Percentiles rank a stretch among this genome's conserved stretches.
These are phyloP conservation scores for Cosmia pyralina DNA, from an alignment of 2,888 invertebrate species.

Conservation along the genomic window DNA sequence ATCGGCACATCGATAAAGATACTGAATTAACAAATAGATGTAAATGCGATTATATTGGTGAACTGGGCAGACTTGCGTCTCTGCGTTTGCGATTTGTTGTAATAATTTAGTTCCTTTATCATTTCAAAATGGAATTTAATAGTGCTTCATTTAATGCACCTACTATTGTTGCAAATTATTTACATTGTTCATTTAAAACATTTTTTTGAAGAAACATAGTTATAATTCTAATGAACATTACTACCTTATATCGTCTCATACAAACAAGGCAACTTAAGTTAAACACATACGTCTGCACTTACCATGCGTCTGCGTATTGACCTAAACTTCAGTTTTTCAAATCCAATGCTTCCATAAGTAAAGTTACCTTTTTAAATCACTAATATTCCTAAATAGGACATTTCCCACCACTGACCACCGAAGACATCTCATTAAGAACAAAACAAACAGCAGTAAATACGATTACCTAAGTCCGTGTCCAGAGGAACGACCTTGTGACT, in stretches of 20 bases:
- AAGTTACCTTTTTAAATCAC: not conserved
- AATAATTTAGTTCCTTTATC: too few species aligned
- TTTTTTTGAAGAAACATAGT: too few species aligned
- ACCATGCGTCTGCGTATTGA: too few species aligned
- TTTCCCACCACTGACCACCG: not conserved
- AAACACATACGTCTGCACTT: too few species aligned
- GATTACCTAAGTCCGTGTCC: constrained; percentile 42
- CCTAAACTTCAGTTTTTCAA: not conserved
- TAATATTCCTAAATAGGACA: not conserved
- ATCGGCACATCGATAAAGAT: constrained; percentile 67
- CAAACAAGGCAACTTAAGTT: too few species aligned
- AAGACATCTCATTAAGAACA: constrained; percentile 32
- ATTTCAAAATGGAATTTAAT: too few species aligned
- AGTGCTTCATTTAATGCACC: too few species aligned
- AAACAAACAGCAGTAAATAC: constrained; percentile 46
- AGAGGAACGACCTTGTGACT: constrained; percentile 27
- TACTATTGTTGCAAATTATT: too few species aligned
- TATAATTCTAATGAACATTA: too few species aligned
- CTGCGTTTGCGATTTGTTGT: constrained; percentile 6
- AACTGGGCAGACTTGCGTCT: constrained; percentile 31
- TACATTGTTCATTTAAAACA: too few species aligned
- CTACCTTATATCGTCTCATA: too few species aligned
- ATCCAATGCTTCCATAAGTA: not conserved
- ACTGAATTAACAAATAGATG: constrained; percentile 75
- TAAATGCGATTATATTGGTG: constrained; percentile 69